A percentile compares a stretch with the other conserved stretches of the same genome.
Conservation (phyloP, 37 sponge, comb jelly and placozoan genomes). For the Aphrocallistes beatrix region DNA sequence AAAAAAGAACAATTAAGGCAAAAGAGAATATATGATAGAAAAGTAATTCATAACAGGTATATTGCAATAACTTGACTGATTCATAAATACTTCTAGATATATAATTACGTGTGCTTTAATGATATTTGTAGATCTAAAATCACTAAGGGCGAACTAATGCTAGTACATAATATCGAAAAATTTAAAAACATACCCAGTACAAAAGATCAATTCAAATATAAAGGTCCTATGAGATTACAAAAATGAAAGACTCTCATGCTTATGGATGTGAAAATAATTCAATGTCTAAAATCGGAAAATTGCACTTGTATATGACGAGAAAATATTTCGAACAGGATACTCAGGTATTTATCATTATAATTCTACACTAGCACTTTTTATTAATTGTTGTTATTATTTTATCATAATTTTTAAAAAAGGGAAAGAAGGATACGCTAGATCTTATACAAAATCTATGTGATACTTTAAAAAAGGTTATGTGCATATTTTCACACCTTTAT, state of each 20-base stretch:
- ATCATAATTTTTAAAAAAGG: no score
- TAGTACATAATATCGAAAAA: not conserved
- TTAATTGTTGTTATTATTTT: no score
- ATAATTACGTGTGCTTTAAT: not conserved
- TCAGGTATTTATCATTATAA: no score
- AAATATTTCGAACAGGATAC: not conserved
- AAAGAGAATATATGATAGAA: slow-evolving; percentile 10
- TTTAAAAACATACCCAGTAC: not conserved
- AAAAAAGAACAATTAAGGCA: not conserved
- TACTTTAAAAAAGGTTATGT: no score
- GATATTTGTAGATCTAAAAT: not conserved
- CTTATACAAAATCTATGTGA: no score
- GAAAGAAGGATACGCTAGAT: no score
- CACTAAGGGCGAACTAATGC: not conserved
- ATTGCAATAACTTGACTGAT: no score
- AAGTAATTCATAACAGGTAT: not conserved
- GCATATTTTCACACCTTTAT: no score
- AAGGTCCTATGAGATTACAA: not conserved
- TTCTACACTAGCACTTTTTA: no score
- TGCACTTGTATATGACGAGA: not conserved
- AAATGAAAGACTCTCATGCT: not conserved
- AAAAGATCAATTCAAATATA: not conserved
- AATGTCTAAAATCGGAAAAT: not conserved
- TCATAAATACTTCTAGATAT: no score
- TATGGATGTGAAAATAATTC: not conserved